Evolutionary conservation across 2,113 vertebrate genomes (phyloP), one percentile per base, ranked within the genome.

Genomic region (Psittacula cyanocephala): DNA sequence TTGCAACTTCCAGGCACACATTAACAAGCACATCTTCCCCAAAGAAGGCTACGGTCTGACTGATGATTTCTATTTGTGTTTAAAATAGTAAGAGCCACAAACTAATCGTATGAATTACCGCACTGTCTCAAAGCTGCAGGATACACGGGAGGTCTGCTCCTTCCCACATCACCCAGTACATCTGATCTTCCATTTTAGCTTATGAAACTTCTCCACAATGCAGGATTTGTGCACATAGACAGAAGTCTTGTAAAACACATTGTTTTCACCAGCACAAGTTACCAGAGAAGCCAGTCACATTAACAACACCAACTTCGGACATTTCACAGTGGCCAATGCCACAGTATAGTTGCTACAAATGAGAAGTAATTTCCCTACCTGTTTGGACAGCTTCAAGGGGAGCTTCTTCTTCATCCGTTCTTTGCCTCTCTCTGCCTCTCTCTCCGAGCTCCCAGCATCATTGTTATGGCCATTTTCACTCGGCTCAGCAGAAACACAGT

Each of bases 361-460:
- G 37, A 67, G 53, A 29, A 64, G 55, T 5, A 12, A 27, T 33
- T 50, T 89, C 97, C 98, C 97, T 96, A 99, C 99, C 99, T 98
- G 99, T 95, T 99, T 98, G 93, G 98, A 98, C 74, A 98, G 98
- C 98, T 99, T 99, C 94, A 99, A 98, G 17, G 99, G 99, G 2
- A 98, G 98, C 96, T 98, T 99, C 98, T 98, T 99, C 97, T 99
- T 98, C 90, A 98, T 98, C 72, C 98, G 96, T 67, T 99, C 99
- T 15, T 98, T 99, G 96, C 98, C 97, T 82, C 99, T 98, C 64
- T 99, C 99, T 80, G 98, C 97, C 82, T 99, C 98, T 93, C 98
- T 98, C 95, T 98, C 98, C 0, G 98, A 96, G 97, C 97, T 98
- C 86, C 97, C 98, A 2, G 98, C 98, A 37, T 99, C 99, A 41